phyloP scores from a whole-genome alignment of 2,113 vertebrate species.

The Tupaia chinensis region DNA sequence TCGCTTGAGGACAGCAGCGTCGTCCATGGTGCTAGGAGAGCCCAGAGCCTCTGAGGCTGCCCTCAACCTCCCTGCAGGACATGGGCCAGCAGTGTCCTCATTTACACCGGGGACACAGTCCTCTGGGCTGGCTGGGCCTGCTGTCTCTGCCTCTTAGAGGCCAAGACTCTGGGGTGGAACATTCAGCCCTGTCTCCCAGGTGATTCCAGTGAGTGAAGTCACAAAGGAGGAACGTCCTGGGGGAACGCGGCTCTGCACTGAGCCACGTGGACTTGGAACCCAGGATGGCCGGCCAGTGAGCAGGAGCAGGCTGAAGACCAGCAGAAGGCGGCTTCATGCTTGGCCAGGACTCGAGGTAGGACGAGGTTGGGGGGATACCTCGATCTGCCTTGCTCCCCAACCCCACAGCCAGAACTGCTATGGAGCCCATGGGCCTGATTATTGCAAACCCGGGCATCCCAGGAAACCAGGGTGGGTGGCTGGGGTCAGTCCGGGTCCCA shows the following conservation, averaged over 20 bases:
- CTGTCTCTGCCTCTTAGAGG: constrained; percentile 68
- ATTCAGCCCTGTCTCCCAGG: constrained; percentile 67
- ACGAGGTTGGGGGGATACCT: background rate
- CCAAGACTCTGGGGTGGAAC: constrained; percentile 62
- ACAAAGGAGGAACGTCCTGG: constrained; percentile 73
- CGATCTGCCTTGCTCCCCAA: background rate
- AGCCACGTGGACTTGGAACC: background rate
- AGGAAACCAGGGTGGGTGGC: background rate
- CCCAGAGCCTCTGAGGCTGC: constrained; percentile 35
- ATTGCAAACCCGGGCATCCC: background rate
- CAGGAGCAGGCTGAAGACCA: background rate
- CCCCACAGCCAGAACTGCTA: background rate
- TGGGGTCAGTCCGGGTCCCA: background rate
- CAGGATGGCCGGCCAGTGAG: background rate
- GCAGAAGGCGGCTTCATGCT: background rate
- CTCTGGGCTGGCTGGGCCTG: constrained; percentile 69
- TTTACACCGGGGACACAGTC: constrained; percentile 61
- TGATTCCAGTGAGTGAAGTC: constrained; percentile 81
- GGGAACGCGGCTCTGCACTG: constrained; percentile 27
- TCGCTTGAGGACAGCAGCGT: constrained; percentile 80
- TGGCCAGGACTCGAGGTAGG: constrained; percentile 13
- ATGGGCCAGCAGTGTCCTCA: constrained; percentile 61
- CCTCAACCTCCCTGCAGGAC: constrained; percentile 10
- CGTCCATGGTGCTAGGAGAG: constrained; percentile 56
- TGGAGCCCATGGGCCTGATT: background rate